phyloP scores from a whole-genome alignment of 2,888 invertebrate genomes.

The Harmothoe impar region DNA sequence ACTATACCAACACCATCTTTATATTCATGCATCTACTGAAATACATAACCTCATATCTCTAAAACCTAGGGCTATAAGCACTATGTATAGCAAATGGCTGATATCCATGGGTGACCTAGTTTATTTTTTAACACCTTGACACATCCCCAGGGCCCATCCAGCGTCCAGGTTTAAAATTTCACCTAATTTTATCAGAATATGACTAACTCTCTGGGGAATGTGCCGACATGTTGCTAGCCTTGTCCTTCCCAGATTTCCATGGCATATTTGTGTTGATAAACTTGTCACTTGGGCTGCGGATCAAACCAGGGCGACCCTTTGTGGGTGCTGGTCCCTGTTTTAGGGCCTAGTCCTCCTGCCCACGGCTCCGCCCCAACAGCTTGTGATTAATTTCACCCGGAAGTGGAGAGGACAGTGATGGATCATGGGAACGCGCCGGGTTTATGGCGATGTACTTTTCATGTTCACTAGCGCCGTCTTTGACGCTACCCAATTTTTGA shows the following conservation, averaged over 20 bases:
- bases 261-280: conserved; percentile 43
- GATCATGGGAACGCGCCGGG: conserved; percentile 33
- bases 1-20: too few species aligned
- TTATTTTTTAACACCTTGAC: not conserved
- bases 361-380: not conserved
- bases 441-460: conserved; percentile 58
- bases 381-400: conserved; percentile 55
- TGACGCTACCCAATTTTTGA: conserved; percentile 39
- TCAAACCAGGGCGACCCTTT: conserved; percentile 9
- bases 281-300: not conserved
- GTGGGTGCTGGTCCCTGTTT: conserved; percentile 1
- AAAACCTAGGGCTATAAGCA: too few species aligned
- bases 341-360: not conserved
- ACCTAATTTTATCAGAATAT: not conserved
- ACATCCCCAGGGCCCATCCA: not conserved
- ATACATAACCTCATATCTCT: too few species aligned
- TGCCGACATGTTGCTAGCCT: not conserved
- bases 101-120: not conserved
- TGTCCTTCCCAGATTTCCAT: not conserved
- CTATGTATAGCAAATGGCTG: not conserved
- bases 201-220: not conserved
- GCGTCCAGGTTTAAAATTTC: conserved; percentile 39
- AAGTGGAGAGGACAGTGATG: conserved; percentile 50
- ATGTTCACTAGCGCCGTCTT: conserved; percentile 22
- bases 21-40: too few species aligned